Evolutionary conservation across 2,888 invertebrate species (phyloP).

Genomic region (Synergus japonicus): DNA sequence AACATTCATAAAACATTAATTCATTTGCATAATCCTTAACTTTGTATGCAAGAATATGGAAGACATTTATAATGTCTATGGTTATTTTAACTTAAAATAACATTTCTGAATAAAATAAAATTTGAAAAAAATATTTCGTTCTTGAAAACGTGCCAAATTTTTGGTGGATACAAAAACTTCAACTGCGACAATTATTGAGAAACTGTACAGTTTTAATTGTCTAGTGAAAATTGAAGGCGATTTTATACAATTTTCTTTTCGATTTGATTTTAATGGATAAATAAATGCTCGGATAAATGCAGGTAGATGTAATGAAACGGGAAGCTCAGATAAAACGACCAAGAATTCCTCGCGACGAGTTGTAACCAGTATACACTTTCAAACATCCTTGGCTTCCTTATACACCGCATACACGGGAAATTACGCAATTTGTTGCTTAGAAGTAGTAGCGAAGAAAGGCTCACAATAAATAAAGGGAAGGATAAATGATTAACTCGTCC

Average conservation of each 20-base stretch:
- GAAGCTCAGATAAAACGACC: conserved; percentile 57
- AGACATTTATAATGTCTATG: too few relatives aligned
- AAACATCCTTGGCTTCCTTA: conserved; percentile 76
- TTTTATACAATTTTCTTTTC: background rate
- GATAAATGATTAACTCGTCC: conserved; percentile 23
- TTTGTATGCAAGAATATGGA: too few relatives aligned
- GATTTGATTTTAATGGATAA: too few relatives aligned
- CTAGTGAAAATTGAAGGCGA: background rate
- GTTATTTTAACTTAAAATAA: too few relatives aligned
- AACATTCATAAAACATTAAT: too few relatives aligned
- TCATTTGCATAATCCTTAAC: too few relatives aligned
- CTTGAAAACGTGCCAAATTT: too few relatives aligned
- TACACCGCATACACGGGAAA: conserved; percentile 67
- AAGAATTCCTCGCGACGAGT: conserved; percentile 67
- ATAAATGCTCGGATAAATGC: too few relatives aligned
- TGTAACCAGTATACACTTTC: conserved; percentile 70
- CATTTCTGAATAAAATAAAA: too few relatives aligned
- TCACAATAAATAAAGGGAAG: conserved; percentile 26
- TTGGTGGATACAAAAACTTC: too few relatives aligned
- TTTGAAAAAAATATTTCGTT: too few relatives aligned
- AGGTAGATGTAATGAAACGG: conserved; percentile 41
- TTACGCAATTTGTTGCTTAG: conserved; percentile 64
- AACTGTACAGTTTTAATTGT: background rate
- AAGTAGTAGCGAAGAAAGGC: conserved; percentile 49
- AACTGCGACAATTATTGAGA: background rate